Base-by-base conservation (phyloP, 2,888 invertebrate species). In the Sinodicranocentrus sp. region DNA sequence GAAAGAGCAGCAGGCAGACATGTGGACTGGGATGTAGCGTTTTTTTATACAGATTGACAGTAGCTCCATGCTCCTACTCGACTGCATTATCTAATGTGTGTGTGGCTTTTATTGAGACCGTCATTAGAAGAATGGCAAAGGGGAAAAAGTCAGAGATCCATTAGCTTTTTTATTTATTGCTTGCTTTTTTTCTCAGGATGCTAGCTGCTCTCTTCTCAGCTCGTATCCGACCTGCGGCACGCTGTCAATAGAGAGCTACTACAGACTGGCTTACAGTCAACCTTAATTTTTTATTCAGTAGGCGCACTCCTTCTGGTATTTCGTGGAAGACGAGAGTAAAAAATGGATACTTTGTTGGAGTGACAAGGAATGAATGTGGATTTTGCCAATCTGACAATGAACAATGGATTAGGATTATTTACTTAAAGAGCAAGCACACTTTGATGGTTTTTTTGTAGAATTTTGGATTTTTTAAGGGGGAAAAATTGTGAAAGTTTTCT, bases 121-220 rank as follows among this genome's bases (percentile, higher is more conserved):
- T 78, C 83, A 83, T 85, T 83, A 83, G 75, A 85, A 85, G 85
- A 85, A 83, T 83, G 43, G 70, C 39, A 26, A 70, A 70, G 73
- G 73, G 63, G 75, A 85, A 85, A 75, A 83, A 67, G 78, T 82
- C 85, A 79, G 63, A 76, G 85, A 82, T 85, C 85, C 85, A 85
- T 85, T 85, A 85, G 79, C 75, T 82, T 78, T 82, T 85, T 85
- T 85, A 85, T 85, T 85, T 85, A 85, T 85, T 85, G 79, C 85
- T 75, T 52, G 13, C 39, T 76, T 61, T 48, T 77, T 72, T 57
- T 77, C 28, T 77, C 52, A 77, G 61, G 75, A 76, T 59, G 68
- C 61, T 63, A 26, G 15, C 19, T 68, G 2, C 21, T 44, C 43
- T 23, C n/a, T n/a, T n/a, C n/a, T n/a, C n/a, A n/a, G 52, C 59